Base-by-base conservation (phyloP, 2,888 invertebrate genomes). In the Calameuta idolon region DNA sequence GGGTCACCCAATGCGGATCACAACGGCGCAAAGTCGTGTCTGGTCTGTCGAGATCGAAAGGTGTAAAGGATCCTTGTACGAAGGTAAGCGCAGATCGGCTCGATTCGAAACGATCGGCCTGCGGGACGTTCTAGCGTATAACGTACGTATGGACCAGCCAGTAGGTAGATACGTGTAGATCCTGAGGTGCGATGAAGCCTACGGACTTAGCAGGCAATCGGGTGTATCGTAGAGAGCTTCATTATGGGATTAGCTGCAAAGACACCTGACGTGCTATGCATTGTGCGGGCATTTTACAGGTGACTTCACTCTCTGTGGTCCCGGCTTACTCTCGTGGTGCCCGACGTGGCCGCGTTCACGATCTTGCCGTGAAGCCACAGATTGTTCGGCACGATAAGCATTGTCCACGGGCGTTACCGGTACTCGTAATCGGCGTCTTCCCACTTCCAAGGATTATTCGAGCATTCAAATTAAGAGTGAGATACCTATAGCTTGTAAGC, bases 331-430 rank as follows among this genome's bases (percentile, higher is more conserved):
- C 79, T 79, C 55, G 15, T 15, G 55, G 55, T 55, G 9, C 55
- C 5, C 55, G 55, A 55, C 23, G 79, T 79, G 73, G 81, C 81
- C 79, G 77, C 82, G 80, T 84, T 83, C 55, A 84, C 83, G 83
- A 82, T 82, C 83, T 83, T 83, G 80, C 83, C 80, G 78, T 82
- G 81, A 77, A 80, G 81, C 78, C 83, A 81, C 77, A 85, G 85
- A 86, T 86, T 84, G 80, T 83, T 83, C 81, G 80, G 82, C 80
- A 77, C 82, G 85, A 84, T 85, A 84, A 80, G 81, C 85, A 83
- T 83, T 85, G 83, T 85, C 82, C 81, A 77, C 80, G 81, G 82
- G 83, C 84, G 83, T 83, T 84, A 83, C 84, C 82, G 82, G 55
- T 55, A 55, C 55, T 55, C 81, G 82, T 81, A 82, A 82, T 82